Percentiles rank a stretch among this genome's conserved stretches.
phyloP scores from a whole-genome alignment of 2,113 vertebrate species.

The Turdus rufiventris region DNA sequence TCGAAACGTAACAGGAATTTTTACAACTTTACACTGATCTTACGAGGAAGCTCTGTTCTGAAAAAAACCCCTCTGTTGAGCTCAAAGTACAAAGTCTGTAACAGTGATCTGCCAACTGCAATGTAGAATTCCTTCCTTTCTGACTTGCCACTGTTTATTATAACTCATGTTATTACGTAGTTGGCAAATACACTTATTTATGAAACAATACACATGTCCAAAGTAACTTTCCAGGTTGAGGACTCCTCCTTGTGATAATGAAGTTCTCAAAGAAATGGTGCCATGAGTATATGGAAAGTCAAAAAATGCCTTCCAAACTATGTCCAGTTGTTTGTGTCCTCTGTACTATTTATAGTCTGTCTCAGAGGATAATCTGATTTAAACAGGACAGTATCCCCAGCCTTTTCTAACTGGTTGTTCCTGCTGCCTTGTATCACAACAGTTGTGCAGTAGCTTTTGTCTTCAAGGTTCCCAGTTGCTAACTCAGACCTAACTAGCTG shows the following conservation, averaged over 20 bases:
- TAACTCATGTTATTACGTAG: background rate
- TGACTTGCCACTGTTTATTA: slow-evolving; percentile 3
- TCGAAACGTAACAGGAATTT: background rate
- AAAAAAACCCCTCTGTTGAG: background rate
- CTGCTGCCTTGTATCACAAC: background rate
- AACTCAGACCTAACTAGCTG: background rate
- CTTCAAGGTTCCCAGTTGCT: background rate
- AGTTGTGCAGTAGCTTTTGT: background rate
- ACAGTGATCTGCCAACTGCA: background rate
- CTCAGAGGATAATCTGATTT: slow-evolving; percentile 17
- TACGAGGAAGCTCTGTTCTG: background rate
- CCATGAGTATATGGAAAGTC: background rate
- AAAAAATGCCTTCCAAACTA: background rate
- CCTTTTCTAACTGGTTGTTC: background rate
- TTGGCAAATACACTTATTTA: background rate
- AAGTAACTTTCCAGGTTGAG: background rate
- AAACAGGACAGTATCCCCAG: background rate
- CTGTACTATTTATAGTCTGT: background rate
- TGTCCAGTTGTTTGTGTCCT: background rate
- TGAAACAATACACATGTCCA: background rate
- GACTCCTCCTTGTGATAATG: background rate
- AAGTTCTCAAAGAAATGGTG: background rate
- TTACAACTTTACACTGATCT: background rate
- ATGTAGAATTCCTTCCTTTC: slow-evolving; percentile 6
- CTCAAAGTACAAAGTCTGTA: slow-evolving; percentile 5